Percentiles rank a stretch among this genome's conserved stretches.
phyloP scores from a whole-genome alignment of 1,140 invertebrate species.

The Sycophaga agraensis region DNA sequence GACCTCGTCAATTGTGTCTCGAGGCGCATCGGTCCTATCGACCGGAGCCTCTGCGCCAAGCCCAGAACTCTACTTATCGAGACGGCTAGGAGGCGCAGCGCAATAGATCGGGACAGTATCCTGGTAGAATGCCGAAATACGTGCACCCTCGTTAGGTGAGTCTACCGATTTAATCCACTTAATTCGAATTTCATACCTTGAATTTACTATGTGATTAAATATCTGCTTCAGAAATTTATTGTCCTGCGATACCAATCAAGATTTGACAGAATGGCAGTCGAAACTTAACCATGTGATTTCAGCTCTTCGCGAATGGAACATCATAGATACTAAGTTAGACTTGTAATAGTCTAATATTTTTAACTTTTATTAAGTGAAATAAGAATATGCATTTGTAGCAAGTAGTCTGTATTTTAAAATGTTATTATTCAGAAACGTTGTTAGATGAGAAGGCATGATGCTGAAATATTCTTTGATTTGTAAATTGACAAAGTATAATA shows the following conservation, averaged over 20 bases:
- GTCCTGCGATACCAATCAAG: slow-evolving; percentile 43
- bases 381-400: no score
- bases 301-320: slow-evolving; percentile 44
- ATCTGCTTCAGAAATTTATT: slow-evolving; percentile 39
- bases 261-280: slow-evolving; percentile 47
- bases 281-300: slow-evolving; percentile 49
- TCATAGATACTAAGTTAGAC: background rate
- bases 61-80: slow-evolving; percentile 49
- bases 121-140: slow-evolving; percentile 27
- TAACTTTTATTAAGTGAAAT: no score
- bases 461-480: no score
- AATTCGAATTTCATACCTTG: slow-evolving; percentile 2
- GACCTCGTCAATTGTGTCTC: slow-evolving; percentile 45
- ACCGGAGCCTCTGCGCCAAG: slow-evolving; percentile 47
- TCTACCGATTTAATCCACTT: background rate
- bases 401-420: no score
- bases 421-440: no score
- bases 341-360: no score
- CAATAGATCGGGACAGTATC: slow-evolving; percentile 31
- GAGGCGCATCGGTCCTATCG: slow-evolving; percentile 33
- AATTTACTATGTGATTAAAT: background rate
- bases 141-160: slow-evolving; percentile 36
- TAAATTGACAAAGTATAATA: no score
- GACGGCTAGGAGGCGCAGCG: slow-evolving; percentile 30
- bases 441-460: no score